Evolutionary conservation across 30 jellyfish, hydroid and myxozoan genomes (phyloP), one percentile per base, ranked within the genome.

Genomic region (Turritopsis dohrnii): DNA sequence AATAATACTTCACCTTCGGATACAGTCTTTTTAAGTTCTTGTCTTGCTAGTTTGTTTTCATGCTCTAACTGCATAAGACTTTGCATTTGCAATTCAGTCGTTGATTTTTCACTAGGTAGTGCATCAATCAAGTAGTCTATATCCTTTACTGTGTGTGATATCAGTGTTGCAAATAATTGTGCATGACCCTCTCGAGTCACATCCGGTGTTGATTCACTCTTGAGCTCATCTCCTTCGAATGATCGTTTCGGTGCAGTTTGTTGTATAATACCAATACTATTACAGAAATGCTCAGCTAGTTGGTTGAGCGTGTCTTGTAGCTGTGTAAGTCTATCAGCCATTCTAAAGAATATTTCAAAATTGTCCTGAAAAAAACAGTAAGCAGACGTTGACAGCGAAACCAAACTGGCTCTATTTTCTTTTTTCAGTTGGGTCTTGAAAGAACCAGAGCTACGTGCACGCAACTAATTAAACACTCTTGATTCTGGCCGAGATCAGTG

Each of bases 301-400:
- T 91, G 96, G 83, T 92, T 92, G 19, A 92, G 92, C 0, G 95
- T 91, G 84, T 92, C 98, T 53, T 92, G 98, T 28, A 90, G 86
- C 81, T 90, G 97, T 1, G 97, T 90, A 72, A 90, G 60, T 71
- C 97, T 86, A 85, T 90, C 97, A 83, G 97, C 97, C 97, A 90
- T 90, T 27, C 19, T 19, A 7, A 1, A 69, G 30, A 0, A 23
- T 7, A 16, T 7, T 69, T 9, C 19, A 69, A 66, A n/a, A 69
- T 69, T 69, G 77, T 69, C 30, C 16, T 69, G 28, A 1, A 41
- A 13, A 5, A 41, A 41, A 41, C 60, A 41, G 60, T 13, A 41
- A 41, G n/a, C n/a, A n/a, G n/a, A n/a, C n/a, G n/a, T n/a, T n/a
- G n/a, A n/a, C n/a, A n/a, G n/a, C n/a, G n/a, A n/a, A n/a, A n/a